Evolutionary conservation across 2,113 vertebrate species (phyloP), one percentile per base, ranked within the genome.

Genomic region (Myrmophylax atrothorax): DNA sequence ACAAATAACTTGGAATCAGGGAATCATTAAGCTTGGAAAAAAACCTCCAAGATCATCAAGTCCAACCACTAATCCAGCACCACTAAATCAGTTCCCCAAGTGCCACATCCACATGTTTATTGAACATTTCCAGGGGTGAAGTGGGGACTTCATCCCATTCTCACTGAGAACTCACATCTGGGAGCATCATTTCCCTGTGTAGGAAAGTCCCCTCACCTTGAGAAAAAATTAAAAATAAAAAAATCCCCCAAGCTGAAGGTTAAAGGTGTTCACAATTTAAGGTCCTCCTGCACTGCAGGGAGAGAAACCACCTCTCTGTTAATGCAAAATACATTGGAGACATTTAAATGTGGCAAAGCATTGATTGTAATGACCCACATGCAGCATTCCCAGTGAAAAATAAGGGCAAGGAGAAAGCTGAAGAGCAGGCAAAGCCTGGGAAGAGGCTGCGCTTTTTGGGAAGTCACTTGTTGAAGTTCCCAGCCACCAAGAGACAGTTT

Each of bases 331-430:
- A 28, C 6, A 59, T 31, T 40, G 76, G 35, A 79, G 20, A 50
- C 76, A 76, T 89, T 40, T 10, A 52, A 92, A 77, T 28, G n/a
- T 62, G 26, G 44, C 83, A 85, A 76, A 42, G 26, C 68, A 35
- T 80, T 93, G 86, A 72, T 55, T 58, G 40, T 26, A 49, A 92
- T 46, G 26, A 52, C 35, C 50, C 60, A 42, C 73, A 44, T 5
- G 24, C 29, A 68, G 60, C 47, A 75, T 79, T 85, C 58, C 77
- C 38, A 85, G 74, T 56, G 60, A 94, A 85, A 92, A 46, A 26
- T 16, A 67, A 49, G 35, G 63, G n/a, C 25, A 90, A 93, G 50
- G 79, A 53, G 33, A 52, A 79, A 75, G 17, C 60, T 59, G 87
- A 77, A 26, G 31, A 42, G 33, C 78, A 19, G 8, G 40, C 56